Percentiles rank a stretch among this genome's conserved stretches.
Conservation (phyloP, 2,113 vertebrate genomes). For the Eira barbara region DNA sequence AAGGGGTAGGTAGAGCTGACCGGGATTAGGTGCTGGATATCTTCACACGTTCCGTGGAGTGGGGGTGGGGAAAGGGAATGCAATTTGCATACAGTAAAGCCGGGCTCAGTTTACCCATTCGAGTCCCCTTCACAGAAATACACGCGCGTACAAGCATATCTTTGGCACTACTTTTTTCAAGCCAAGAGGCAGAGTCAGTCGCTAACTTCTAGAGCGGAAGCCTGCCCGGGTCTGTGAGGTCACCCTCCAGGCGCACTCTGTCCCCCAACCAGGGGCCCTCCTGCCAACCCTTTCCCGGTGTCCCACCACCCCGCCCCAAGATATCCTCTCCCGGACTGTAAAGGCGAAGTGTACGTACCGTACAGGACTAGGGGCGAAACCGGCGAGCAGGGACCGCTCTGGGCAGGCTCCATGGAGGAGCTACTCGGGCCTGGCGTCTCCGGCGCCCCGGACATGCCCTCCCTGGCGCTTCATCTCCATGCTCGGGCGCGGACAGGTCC, state of each 20-base stretch:
- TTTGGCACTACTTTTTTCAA: slow-evolving; percentile 37
- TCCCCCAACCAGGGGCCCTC: neutral
- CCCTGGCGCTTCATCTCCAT: slow-evolving; percentile 65
- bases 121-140: neutral
- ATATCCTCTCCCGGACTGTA: neutral
- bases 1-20: slow-evolving; percentile 69
- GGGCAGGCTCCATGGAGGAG: slow-evolving; percentile 72
- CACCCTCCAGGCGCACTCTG: neutral
- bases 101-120: slow-evolving; percentile 57
- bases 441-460: slow-evolving; percentile 65
- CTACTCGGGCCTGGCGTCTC: slow-evolving; percentile 69
- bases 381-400: slow-evolving; percentile 49
- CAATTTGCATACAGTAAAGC: slow-evolving; percentile 47
- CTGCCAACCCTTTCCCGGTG: neutral
- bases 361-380: slow-evolving; percentile 45
- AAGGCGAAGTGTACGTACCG: slow-evolving; percentile 57
- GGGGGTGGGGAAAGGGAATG: slow-evolving; percentile 4
- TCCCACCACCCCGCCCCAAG: neutral
- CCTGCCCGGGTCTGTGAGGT: neutral
- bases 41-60: neutral
- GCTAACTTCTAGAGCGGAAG: slow-evolving; percentile 66
- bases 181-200: neutral
- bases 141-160: neutral
- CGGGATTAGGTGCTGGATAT: slow-evolving; percentile 42
- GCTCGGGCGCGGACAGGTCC: slow-evolving; percentile 21